These are phyloP conservation scores for Sinocyclocheilus grahami DNA, from an alignment of 2,113 vertebrate species.

Conservation along the genomic window DNA sequence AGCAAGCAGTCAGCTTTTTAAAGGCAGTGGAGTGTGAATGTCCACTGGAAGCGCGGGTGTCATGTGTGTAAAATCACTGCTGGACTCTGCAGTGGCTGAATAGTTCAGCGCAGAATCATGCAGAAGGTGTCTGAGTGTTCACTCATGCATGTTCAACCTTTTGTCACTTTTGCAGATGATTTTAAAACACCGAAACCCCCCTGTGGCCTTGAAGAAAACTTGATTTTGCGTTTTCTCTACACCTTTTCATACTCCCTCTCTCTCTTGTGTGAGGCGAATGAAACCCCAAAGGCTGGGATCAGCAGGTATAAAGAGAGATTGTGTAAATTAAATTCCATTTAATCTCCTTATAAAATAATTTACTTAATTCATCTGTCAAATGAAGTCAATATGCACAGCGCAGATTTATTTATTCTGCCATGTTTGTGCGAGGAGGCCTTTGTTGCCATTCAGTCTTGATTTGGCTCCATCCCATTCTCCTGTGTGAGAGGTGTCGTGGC, in stretches of 20 bases:
- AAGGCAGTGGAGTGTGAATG: constrained; percentile 40
- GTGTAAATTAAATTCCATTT: constrained; percentile 83
- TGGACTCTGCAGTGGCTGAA: constrained; percentile 33
- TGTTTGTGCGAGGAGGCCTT: constrained; percentile 50
- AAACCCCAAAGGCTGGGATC: constrained; percentile 67
- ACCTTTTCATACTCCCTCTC: constrained; percentile 41
- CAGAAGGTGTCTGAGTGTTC: constrained; percentile 32
- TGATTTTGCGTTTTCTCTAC: constrained; percentile 42
- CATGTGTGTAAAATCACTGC: constrained; percentile 24
- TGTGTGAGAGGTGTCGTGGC: constrained; percentile 47
- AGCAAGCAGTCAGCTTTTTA: constrained; percentile 28
- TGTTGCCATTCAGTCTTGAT: constrained; percentile 52
- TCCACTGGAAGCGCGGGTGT: constrained; percentile 22
- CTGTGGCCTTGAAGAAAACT: constrained; percentile 52
- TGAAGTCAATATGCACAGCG: constrained; percentile 78
- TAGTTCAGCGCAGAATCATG: constrained; percentile 18
- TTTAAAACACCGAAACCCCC: constrained; percentile 31
- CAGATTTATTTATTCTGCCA: constrained; percentile 70
- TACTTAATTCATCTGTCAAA: constrained; percentile 85
- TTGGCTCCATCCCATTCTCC: constrained; percentile 40
- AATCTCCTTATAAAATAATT: constrained; percentile 87
- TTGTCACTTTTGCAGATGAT: constrained; percentile 34
- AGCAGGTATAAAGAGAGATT: constrained; percentile 74
- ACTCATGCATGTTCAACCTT: constrained; percentile 39
- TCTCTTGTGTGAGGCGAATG: constrained; percentile 48